Evolutionary conservation across 2,113 vertebrate species (phyloP).

Genomic region (Sinocyclocheilus rhinocerous): DNA sequence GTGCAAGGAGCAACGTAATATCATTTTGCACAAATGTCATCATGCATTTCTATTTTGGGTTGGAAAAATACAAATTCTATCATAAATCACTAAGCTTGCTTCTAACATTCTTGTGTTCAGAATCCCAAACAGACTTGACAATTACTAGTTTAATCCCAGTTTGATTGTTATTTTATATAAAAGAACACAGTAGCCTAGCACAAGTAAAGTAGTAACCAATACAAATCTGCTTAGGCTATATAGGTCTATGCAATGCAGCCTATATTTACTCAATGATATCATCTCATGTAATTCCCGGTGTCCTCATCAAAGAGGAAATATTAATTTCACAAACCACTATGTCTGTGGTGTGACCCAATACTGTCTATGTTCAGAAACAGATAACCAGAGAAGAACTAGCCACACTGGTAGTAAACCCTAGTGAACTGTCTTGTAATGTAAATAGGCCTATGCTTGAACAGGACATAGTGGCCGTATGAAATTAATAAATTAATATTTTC

Average conservation of each 20-base stretch:
- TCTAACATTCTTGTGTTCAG: too few species aligned
- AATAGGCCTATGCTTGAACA: neutral
- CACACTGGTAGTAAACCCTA: neutral
- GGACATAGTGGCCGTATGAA: neutral
- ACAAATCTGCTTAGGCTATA: neutral
- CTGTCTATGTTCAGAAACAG: neutral
- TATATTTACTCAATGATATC: neutral
- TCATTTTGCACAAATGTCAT: too few species aligned
- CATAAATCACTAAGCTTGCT: too few species aligned
- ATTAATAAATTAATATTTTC: neutral
- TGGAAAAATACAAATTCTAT: too few species aligned
- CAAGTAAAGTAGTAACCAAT: too few species aligned
- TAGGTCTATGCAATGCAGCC: neutral
- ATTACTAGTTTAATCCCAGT: too few species aligned
- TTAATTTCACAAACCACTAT: neutral
- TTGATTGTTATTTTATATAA: too few species aligned
- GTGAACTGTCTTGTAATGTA: neutral
- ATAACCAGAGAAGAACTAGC: neutral
- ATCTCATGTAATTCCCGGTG: neutral
- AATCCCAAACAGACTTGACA: too few species aligned
- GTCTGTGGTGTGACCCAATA: conserved; percentile 4
- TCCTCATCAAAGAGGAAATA: neutral
- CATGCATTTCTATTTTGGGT: too few species aligned
- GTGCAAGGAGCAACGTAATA: too few species aligned
- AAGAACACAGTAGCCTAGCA: too few species aligned